Percentiles rank a stretch among this genome's conserved stretches.
Conservation (phyloP, 2,888 invertebrate genomes). For the Boloria euphrosyne region DNA sequence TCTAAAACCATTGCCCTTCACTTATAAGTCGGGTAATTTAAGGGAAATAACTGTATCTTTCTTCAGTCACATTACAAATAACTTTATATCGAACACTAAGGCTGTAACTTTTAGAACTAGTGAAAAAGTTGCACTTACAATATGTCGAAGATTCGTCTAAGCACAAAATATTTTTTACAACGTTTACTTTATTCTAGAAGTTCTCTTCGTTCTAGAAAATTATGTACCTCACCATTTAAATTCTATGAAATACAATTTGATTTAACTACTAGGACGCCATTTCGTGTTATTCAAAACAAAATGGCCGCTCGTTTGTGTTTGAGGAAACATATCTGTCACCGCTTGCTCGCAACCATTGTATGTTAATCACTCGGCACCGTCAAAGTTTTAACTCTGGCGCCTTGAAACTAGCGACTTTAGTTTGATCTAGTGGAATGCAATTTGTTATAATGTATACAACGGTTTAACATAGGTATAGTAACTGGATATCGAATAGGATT, state of each 20-base stretch:
- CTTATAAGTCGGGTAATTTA: too few species aligned
- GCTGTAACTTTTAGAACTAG: too few species aligned
- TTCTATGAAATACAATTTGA: constrained; percentile 5
- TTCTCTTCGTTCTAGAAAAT: not conserved
- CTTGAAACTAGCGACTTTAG: constrained; percentile 53
- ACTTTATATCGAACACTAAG: too few species aligned
- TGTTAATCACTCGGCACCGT: constrained; percentile 75
- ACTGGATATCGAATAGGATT: not conserved
- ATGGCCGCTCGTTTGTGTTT: constrained; percentile 76
- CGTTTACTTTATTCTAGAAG: not conserved
- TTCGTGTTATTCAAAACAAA: constrained; percentile 67
- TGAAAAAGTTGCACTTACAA: too few species aligned
- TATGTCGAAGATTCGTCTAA: too few species aligned
- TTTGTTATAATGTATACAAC: constrained; percentile 4
- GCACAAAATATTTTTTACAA: not conserved
- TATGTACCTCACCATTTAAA: not conserved
- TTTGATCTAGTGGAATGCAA: constrained; percentile 16
- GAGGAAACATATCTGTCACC: constrained; percentile 80
- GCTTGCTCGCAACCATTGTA: constrained; percentile 78
- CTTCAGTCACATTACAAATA: too few species aligned
- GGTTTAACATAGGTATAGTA: not conserved
- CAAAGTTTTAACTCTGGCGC: constrained; percentile 71
- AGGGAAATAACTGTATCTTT: too few species aligned
- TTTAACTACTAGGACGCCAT: constrained; percentile 54
- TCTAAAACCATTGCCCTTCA: too few species aligned